Conservation (phyloP, 1,140 invertebrate species). For the Atopsyche davidsoni region DNA sequence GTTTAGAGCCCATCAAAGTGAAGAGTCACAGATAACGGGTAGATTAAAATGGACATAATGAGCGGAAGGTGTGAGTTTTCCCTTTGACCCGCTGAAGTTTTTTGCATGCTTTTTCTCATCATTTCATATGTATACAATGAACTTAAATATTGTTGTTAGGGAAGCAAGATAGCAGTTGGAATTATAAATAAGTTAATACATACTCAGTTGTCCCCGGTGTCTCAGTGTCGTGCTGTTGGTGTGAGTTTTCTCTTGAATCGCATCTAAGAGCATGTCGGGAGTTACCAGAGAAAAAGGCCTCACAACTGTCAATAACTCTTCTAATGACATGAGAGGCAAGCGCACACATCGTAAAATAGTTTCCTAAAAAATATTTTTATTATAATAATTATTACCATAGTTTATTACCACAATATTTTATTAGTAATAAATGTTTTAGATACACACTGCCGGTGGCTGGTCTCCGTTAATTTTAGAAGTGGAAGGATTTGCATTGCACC, state of each 20-base stretch:
- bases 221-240: conserved; percentile 69
- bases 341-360: conserved; percentile 61
- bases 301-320: conserved; percentile 83
- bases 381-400: neutral
- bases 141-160: neutral
- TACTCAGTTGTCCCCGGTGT: conserved; percentile 72
- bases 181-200: conserved; percentile 34
- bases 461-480: conserved; percentile 29
- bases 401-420: neutral
- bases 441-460: conserved; percentile 46
- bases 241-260: conserved; percentile 78
- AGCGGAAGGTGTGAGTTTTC: too few species aligned
- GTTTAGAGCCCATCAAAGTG: too few species aligned
- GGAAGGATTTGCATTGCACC: conserved; percentile 73
- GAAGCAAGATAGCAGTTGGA: conserved; percentile 1
- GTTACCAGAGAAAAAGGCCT: conserved; percentile 78
- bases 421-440: neutral
- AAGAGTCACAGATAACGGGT: too few species aligned
- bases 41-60: too few species aligned
- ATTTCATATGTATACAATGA: neutral
- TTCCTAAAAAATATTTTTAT: conserved; percentile 37
- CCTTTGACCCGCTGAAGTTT: too few species aligned
- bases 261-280: conserved; percentile 88
- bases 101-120: too few species aligned
- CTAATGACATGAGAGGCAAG: conserved; percentile 79